Evolutionary conservation across 1,140 invertebrate genomes (phyloP), one percentile per base, ranked within the genome.

Genomic region (Saccostrea cuccullata): DNA sequence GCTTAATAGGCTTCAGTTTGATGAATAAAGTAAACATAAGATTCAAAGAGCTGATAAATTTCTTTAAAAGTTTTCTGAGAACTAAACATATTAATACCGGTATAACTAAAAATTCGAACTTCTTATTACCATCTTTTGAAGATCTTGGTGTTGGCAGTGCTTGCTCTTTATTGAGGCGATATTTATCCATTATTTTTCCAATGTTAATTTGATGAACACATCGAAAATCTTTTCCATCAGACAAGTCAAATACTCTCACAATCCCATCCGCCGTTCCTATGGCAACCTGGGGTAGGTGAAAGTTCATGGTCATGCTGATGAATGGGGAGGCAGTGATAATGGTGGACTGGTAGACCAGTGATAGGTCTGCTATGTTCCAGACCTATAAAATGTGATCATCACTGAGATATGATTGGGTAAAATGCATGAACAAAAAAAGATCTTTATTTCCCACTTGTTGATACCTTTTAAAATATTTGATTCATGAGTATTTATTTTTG

Each of bases 201-300:
- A 92, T 91, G 92, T 94, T 93, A 55, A 94, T 36, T 30, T 93
- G 92, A 89, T 93, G 89, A n/a, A 94, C 86, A 87, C 91, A 91
- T 30, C 94, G 87, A 84, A 94, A 94, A n/a, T 91, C 91, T 88
- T 94, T 93, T 30, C 93, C 92, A 89, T 94, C 93, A n/a, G 91
- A 92, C 73, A 94, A 88, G 86, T 94, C 94, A 92, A 92, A 94
- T 1, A 93, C 91, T 89, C 93, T 91, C 0, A 94, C 89, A 91
- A 92, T 70, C 17, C 94, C 94, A 91, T 94, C 93, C 36, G 92
- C 90, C 30, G 94, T 91, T 85, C 93, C 94, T 67, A 94, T 90
- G 40, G 92, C 90, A 86, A 94, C 91, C 26, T 92, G 89, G 12
- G 94, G 92, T 55, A 91, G 67, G n/a, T 82, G 20, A n/a, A 88